Base-by-base conservation (phyloP, 92 coral and sea anemone species). In the Bergia sp. region DNA sequence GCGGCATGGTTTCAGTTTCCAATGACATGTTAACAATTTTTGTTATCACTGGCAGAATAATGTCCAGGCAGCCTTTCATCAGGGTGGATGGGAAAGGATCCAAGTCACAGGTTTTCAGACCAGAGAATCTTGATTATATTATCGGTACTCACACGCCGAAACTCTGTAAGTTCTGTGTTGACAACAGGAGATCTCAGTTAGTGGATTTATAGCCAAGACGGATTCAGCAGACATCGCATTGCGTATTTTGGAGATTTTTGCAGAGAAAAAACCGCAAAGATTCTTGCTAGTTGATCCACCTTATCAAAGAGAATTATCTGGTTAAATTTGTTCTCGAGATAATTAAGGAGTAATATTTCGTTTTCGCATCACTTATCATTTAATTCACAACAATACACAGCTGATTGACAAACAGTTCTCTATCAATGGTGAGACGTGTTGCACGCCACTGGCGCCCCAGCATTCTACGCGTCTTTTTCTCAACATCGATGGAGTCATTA, bases 81-180 rank as follows among this genome's bases (percentile, higher is more conserved):
- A 44, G 47, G 5, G 47, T 44, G 47, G 47, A 44, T 2, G 47
- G 47, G 47, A 44, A 69, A 9, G 74, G 92, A 49, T 85, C 89
- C 15, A 90, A 86, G 11, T 83, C 89, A 40, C 91, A 84, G 38
- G 89, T 85, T 49, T 84, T 84, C 69, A 39, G 47, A 44, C 47
- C 47, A 44, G 47, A 44, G 47, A 44, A 44, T 44, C 47, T 44
- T 44, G 5, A 44, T 44, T 5, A 44, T 2, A 5, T 44, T 5
- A 44, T 44, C 0, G 3, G 47, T 2, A 44, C 47, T 5, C 47
- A 44, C 47, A 2, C 47, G 47, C 37, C 74, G 39, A 69, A 69
- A 5, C 37, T n/a, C 74, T n/a, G 37, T 23, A 69, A 69, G 37
- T 69, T 69, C 74, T 69, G 74, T 37, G 29, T 69, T 23, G 37